Conservation (phyloP, 1,140 invertebrate genomes). For the Drusus annulatus region DNA sequence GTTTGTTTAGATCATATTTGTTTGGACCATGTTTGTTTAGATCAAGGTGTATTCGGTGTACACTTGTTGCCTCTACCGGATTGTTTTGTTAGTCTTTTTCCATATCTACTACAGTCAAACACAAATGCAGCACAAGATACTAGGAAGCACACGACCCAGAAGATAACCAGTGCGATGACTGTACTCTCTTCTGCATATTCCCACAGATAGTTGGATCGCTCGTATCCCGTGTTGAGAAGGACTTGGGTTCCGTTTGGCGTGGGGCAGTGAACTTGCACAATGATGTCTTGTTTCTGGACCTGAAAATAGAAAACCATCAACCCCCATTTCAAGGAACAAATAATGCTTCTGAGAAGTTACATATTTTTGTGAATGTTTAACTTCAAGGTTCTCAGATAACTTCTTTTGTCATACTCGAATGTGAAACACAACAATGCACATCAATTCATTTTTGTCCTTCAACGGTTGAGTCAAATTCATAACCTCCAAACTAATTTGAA, state of each 20-base stretch:
- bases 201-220: constrained; percentile 67
- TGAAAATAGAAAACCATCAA: constrained; percentile 65
- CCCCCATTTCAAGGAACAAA: too few relatives aligned
- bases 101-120: constrained; percentile 72
- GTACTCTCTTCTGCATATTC: constrained; percentile 72
- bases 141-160: constrained; percentile 74
- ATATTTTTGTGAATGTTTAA: too few relatives aligned
- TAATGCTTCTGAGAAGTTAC: too few relatives aligned
- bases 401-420: too few relatives aligned
- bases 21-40: background rate
- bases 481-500: too few relatives aligned
- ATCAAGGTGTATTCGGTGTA: constrained; percentile 66
- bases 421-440: too few relatives aligned
- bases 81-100: constrained; percentile 63
- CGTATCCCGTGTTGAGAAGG: constrained; percentile 74
- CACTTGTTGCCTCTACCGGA: constrained; percentile 67
- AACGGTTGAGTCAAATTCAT: too few relatives aligned
- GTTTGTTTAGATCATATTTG: too few relatives aligned
- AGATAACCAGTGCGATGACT: constrained; percentile 72
- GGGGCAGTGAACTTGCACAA: constrained; percentile 84
- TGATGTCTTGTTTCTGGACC: constrained; percentile 86
- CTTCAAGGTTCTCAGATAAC: too few relatives aligned
- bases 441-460: too few relatives aligned
- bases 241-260: constrained; percentile 83
- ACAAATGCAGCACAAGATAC: constrained; percentile 73